phyloP scores from a whole-genome alignment of 2,113 vertebrate genomes.

The Podarcis muralis region DNA sequence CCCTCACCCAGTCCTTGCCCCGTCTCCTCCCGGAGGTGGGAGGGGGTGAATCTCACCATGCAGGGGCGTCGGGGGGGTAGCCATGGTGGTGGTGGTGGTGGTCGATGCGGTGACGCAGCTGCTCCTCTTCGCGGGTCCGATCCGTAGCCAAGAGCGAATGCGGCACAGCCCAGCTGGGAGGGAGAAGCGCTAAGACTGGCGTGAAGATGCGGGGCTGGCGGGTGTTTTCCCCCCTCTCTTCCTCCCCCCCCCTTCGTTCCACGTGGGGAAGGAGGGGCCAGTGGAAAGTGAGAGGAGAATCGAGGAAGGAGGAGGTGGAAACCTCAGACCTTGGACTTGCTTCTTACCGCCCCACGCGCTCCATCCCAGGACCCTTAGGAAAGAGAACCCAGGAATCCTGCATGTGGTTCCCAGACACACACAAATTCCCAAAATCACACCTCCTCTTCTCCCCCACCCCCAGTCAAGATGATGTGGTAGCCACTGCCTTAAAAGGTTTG shows the following conservation, averaged over 20 bases:
- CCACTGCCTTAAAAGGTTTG: no score
- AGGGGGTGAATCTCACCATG: neutral
- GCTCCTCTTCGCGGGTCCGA: neutral
- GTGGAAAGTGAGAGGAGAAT: neutral
- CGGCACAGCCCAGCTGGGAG: slow-evolving; percentile 6
- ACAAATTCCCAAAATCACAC: no score
- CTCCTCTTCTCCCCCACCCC: neutral
- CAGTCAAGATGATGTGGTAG: neutral
- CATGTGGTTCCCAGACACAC: no score
- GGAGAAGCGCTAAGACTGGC: neutral
- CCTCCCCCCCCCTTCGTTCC: neutral
- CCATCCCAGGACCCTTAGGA: neutral
- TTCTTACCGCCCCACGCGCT: neutral
- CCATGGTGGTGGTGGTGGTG: neutral
- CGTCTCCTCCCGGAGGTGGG: neutral
- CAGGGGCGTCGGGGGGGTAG: neutral
- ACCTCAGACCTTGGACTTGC: neutral
- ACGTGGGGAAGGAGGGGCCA: slow-evolving; percentile 3
- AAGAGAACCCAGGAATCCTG: neutral
- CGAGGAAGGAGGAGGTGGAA: neutral
- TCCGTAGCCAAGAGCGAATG: slow-evolving; percentile 5
- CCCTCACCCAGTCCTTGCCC: neutral
- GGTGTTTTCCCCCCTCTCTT: neutral
- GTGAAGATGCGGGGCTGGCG: slow-evolving; percentile 2
- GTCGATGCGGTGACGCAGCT: neutral